A percentile compares a stretch with the other conserved stretches of the same genome.
These are phyloP conservation scores for Cyphomyrus plagiostoma DNA, from an alignment of 2,113 vertebrate genomes.

Conservation along the genomic window DNA sequence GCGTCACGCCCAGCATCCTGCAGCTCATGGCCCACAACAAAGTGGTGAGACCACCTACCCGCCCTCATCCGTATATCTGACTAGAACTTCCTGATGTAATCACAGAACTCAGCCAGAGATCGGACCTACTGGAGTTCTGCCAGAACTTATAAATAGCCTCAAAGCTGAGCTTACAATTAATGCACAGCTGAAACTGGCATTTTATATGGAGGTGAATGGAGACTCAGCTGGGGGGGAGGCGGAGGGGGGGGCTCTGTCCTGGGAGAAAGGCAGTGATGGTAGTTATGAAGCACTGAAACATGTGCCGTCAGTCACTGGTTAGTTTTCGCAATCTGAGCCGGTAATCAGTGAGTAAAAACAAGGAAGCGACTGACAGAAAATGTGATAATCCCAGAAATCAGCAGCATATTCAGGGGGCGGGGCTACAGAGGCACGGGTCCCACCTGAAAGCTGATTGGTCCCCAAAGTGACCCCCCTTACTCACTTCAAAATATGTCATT, in stretches of 20 bases:
- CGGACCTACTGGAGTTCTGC: background rate
- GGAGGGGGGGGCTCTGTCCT: background rate
- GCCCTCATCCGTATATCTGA: background rate
- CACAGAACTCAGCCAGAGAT: background rate
- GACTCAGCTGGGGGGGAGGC: background rate
- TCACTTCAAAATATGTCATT: background rate
- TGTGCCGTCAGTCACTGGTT: background rate
- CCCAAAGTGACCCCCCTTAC: background rate
- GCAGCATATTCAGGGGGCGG: background rate
- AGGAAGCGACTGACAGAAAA: background rate
- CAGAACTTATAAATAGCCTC: background rate
- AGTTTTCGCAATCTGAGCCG: background rate
- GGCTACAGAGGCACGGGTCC: background rate
- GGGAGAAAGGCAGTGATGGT: background rate
- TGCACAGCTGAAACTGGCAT: background rate
- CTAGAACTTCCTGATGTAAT: background rate
- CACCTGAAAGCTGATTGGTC: background rate
- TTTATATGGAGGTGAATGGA: background rate
- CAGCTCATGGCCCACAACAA: slow-evolving; percentile 99
- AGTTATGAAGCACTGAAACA: background rate
- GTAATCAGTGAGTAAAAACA: background rate
- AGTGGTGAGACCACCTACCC: slow-evolving; percentile 71
- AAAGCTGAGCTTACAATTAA: background rate
- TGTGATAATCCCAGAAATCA: background rate
- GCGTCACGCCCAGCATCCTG: slow-evolving; percentile 94